Evolutionary conservation across 2,888 invertebrate species (phyloP), one percentile per base, ranked within the genome.

Genomic region (Agrilus biguttatus): DNA sequence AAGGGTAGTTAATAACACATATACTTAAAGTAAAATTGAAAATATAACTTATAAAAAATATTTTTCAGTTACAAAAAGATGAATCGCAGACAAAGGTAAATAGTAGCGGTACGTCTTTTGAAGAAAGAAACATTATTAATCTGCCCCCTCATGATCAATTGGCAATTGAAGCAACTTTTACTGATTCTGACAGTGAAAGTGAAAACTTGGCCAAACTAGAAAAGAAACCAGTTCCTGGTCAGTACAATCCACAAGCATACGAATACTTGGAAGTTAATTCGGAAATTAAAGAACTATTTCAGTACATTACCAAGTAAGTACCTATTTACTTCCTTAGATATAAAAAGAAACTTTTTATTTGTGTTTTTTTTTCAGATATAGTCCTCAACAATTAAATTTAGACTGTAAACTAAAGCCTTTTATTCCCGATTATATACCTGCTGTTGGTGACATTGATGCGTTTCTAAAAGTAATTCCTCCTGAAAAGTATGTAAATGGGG

Each of bases 371-470:
- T 58, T 8, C 57, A 92, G 92, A 58, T 96, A 95, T 62, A 87
- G 89, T 1, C 93, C 96, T 0, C 92, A 93, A 66, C 82, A 81
- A 55, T 83, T 92, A 42, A 90, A 91, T 52, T 74, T 93, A 36
- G 90, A 90, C 41, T 84, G 86, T 62, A 87, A 87, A 58, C 72
- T 97, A 58, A 83, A 87, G 57, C 93, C 96, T 0, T 97, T 97
- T 62, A 80, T 96, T 42, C 93, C 96, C 1, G 97, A 98, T 58
- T 97, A 83, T 68, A 86, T 97, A 53, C 97, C 98, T 8, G 91
- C 95, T 1, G 95, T 98, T 38, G 98, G 98, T 1, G 97, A 98
- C 65, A 93, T 96, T 52, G 98, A 99, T 67, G 93, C 95, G 3
- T 96, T 98, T 67, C 76, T 99, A 35, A 98, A 97, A 71, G 86